Base-by-base conservation (phyloP, 2,888 invertebrate species). In the Hesperia comma region DNA sequence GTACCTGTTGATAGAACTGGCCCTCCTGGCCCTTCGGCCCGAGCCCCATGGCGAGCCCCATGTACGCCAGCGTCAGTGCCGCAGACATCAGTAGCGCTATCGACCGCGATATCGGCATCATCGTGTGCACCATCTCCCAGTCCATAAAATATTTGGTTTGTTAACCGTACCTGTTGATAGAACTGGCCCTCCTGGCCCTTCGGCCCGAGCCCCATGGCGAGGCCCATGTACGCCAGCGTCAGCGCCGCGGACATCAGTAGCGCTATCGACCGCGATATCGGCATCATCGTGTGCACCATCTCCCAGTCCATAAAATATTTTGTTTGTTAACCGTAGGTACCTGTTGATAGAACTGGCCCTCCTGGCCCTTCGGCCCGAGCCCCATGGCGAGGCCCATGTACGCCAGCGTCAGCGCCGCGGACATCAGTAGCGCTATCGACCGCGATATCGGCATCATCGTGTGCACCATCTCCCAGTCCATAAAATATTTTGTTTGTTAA, bases 211-310 rank as follows among this genome's bases (percentile, higher is more conserved):
- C 93, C 91, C 12, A 94, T 84, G 0, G 95, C 95, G 72, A 95
- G 87, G 14, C 93, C 90, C 61, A 96, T 86, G 83, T 97, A 96
- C 5, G 95, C 93, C 53, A 94, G 85, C 0, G 95, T 95, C 70
- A 97, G 93, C 8, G 96, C 93, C 0, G 95, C 92, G 0, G 97
- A 96, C 80, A 97, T 90, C 4, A 94, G 93, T 69, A 96, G 86
- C 8, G 95, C 96, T 70, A 96, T 95, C 0, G 95, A 88, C 75
- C 96, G 93, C 1, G 96, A 95, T 75, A 97, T 94, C 0, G 97
- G 97, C 88, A 98, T 94, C 96, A 97, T 97, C 62, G 97, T 97
- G 81, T 97, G 97, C 68, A 96, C 95, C 80, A 96, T 96, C 94
- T 95, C n/a, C n/a, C n/a, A n/a, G n/a, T n/a, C n/a, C n/a, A n/a